Base-by-base conservation (phyloP, 2,797 vertebrate genomes). In the Austrolebias charrua region DNA sequence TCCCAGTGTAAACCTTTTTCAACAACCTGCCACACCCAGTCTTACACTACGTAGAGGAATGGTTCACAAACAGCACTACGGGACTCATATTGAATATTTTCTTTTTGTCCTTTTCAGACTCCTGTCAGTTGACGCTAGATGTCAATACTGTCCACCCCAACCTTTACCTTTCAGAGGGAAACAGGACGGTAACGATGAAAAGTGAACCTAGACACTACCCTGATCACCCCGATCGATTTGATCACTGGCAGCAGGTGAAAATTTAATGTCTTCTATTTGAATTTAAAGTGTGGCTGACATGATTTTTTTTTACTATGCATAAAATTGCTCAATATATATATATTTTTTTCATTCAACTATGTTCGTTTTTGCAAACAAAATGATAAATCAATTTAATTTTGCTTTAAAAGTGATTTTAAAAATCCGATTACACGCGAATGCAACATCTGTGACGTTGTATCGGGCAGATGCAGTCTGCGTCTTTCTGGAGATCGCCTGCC, bases 211-310 rank as follows among this genome's bases (percentile, higher is more conserved):
- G 83, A 69, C 77, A 86, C 45, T 94, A 94, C 71, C 88, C 92
- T 0, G 81, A 90, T 2, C 89, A 94, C 62, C 85, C 86, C 0
- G 90, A 92, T 0, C 76, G 93, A 44, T 94, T 93, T 6, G 86
- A 92, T 60, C 86, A 90, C 77, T 94, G 92, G 92, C 92, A 93
- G 74, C 92, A 94, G 84, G 91, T 92, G 48, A 82, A 78, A 29
- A 48, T 63, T 58, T 47, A 44, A n/a, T 28, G 19, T 47, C 24
- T 73, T n/a, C 10, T 29, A 13, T 40, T 40, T 3, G 38, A 40
- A 12, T 65, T 31, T 59, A 58, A 18, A 18, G 16, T 18, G n/a
- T n/a, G n/a, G n/a, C n/a, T n/a, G n/a, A n/a, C n/a, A n/a, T n/a
- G n/a, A n/a, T n/a, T n/a, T n/a, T n/a, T n/a, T n/a, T n/a, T n/a